Evolutionary conservation across 2,113 vertebrate species (phyloP), one percentile per base, ranked within the genome.

Genomic region (Semnornis frantzii): DNA sequence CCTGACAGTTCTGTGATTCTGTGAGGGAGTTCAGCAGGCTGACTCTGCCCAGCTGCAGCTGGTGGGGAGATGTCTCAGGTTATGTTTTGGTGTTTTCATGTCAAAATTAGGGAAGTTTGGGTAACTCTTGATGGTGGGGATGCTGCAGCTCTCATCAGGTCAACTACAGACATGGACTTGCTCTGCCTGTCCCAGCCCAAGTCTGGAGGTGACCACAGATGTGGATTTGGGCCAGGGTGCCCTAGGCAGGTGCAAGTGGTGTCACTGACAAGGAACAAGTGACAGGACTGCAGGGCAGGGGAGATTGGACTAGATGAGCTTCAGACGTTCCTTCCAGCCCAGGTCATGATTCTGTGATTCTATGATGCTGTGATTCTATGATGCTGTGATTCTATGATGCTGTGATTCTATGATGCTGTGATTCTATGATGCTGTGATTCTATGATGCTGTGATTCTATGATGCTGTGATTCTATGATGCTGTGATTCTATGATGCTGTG

Each of bases 111-210:
- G 75, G 75, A 16, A 34, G 55, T 37, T 3, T 0, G 70, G 70
- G 52, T 8, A 0, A 31, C 62, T 5, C n/a, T 23, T 13, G 0
- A 3, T 19, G 1, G 65, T 0, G 34, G 25, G 66, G 46, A 14
- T 28, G 57, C 72, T 44, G 60, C 6, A 15, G 68, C 8, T 82
- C 14, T n/a, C 3, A 0, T 2, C 20, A 23, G 46, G 62, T 7
- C 74, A 3, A 6, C 13, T 10, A 8, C 5, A 4, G 78, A 7
- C 3, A 24, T 1, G 3, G 55, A 9, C 15, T 46, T 30, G 2
- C 58, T 44, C 48, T 8, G 68, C 24, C 48, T 15, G 37, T 3
- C 6, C 63, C 72, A 27, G 37, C 39, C 28, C 10, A 0, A 31
- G 57, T 28, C 33, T 5, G 3, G 20, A 1, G 3, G 16, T 3